A percentile compares a stretch with the other conserved stretches of the same genome.
phyloP scores from a whole-genome alignment of 2,888 invertebrate genomes.

The Tromatobia lineatoria region DNA sequence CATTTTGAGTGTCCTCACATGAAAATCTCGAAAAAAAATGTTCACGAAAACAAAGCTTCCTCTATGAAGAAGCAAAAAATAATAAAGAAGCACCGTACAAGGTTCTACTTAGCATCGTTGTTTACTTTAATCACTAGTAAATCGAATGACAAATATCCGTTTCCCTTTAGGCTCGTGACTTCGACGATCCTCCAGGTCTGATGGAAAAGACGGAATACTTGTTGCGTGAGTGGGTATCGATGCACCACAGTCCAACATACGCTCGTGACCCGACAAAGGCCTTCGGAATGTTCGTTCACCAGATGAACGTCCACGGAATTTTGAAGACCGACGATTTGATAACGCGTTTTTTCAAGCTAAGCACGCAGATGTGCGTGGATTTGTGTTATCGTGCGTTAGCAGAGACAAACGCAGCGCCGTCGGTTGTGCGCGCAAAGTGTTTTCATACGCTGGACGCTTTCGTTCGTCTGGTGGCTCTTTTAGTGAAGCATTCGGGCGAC shows the following conservation, averaged over 20 bases:
- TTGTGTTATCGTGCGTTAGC: constrained; percentile 94
- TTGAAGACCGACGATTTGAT: constrained; percentile 99
- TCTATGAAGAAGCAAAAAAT: too few relatives aligned
- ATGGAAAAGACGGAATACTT: constrained; percentile 98
- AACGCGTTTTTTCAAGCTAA: constrained; percentile 98
- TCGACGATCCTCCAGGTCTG: constrained; percentile 96
- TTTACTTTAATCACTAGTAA: too few relatives aligned
- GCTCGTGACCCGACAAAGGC: constrained; percentile 95
- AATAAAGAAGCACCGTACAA: too few relatives aligned
- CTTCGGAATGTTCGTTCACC: constrained; percentile 97
- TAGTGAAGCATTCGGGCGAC: constrained; percentile 98
- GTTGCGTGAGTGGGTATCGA: constrained; percentile 97
- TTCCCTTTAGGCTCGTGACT: constrained; percentile 95
- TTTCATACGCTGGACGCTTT: constrained; percentile 98
- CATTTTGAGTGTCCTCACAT: too few relatives aligned
- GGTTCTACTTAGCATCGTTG: too few relatives aligned
- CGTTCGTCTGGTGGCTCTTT: constrained; percentile 95
- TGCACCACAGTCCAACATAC: constrained; percentile 93
- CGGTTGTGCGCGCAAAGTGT: constrained; percentile 94
- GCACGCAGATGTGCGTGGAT: constrained; percentile 98
- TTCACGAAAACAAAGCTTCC: too few relatives aligned
- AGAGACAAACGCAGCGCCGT: constrained; percentile 90
- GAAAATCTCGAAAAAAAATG: too few relatives aligned
- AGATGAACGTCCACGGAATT: constrained; percentile 98
- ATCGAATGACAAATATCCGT: too few relatives aligned